Base-by-base conservation (phyloP, 1,140 invertebrate species). In the Dinoponera quadriceps region DNA sequence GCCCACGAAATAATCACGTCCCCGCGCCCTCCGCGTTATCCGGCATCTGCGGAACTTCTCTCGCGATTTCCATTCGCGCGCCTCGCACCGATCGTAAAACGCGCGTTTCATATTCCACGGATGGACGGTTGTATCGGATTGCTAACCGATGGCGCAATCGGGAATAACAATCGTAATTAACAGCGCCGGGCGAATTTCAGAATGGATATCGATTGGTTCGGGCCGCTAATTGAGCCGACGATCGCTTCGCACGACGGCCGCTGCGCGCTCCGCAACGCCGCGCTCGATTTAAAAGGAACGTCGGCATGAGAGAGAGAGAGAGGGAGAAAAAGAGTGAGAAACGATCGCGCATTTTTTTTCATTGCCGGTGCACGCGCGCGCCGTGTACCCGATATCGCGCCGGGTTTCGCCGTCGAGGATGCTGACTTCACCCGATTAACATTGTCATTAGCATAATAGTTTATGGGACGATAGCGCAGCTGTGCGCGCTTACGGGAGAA, bases 401-500 rank as follows among this genome's bases (percentile, higher is more conserved):
- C 63, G 18, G 51, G 44, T 51, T 5, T 57, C 62, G 54, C 22
- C 63, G 62, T 69, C 51, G 75, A 88, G 22, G 62, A 51, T 48
- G 69, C 57, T 72, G 84, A 84, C 82, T 84, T 84, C 75, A 82
- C 55, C 48, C 81, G 84, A 86, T 89, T 86, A 89, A 73, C 81
- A 78, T 81, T 81, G 62, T 65, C 80, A 88, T 88, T 88, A 84
- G 87, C 88, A 81, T 85, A 89, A 85, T 85, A 69, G 82, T 89
- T 89, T 85, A 87, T 80, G 85, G 57, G 75, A 80, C 72, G 77
- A 77, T 27, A 75, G 25, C 54, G 59, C 66, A 59, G 5, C 22
- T 54, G 33, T 18, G 66, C 25, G n/a, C 9, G 57, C 5, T 33
- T 33, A 25, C 25, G 48, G 59, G 74, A 83, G 88, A 89, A 89